Evolutionary conservation across 2,113 vertebrate species (phyloP).

Genomic region (Pelecanus crispus): DNA sequence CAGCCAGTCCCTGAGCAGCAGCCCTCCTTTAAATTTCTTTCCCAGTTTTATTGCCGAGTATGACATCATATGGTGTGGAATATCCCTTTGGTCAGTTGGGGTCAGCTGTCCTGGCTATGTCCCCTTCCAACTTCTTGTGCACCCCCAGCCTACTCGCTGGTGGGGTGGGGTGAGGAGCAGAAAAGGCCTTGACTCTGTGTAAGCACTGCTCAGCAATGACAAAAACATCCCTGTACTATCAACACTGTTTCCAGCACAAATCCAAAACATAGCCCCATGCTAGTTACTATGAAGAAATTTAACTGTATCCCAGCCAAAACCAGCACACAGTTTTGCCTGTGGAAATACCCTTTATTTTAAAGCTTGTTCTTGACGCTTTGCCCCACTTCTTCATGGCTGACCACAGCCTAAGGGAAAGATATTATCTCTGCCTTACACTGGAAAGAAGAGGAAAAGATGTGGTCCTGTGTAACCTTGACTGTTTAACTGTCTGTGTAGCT

Average conservation of each 20-base stretch:
- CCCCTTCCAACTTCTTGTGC: too few species aligned
- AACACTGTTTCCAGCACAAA: too few species aligned
- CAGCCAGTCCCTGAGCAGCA: too few species aligned
- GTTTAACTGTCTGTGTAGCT: not conserved
- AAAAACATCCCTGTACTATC: too few species aligned
- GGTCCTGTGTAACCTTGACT: not conserved
- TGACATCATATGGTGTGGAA: not conserved
- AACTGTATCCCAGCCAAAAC: not conserved
- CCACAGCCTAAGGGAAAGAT: not conserved
- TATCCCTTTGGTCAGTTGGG: too few species aligned
- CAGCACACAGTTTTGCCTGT: too few species aligned
- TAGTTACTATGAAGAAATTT: not conserved
- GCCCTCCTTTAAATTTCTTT: too few species aligned
- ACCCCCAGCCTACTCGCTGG: too few species aligned
- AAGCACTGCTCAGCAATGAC: too few species aligned
- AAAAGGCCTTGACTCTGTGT: too few species aligned
- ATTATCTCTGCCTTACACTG: not conserved
- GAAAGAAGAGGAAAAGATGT: not conserved
- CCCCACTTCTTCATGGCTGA: not conserved
- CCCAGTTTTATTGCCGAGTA: not conserved
- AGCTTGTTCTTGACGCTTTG: not conserved
- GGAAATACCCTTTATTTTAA: not conserved
- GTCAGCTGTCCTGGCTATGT: too few species aligned
- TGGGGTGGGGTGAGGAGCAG: too few species aligned
- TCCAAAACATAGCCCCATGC: not conserved